A percentile compares a stretch with the other conserved stretches of the same genome.
These are phyloP conservation scores for Macrobrachium rosenbergii DNA, from an alignment of 1,140 invertebrate genomes.

Conservation along the genomic window DNA sequence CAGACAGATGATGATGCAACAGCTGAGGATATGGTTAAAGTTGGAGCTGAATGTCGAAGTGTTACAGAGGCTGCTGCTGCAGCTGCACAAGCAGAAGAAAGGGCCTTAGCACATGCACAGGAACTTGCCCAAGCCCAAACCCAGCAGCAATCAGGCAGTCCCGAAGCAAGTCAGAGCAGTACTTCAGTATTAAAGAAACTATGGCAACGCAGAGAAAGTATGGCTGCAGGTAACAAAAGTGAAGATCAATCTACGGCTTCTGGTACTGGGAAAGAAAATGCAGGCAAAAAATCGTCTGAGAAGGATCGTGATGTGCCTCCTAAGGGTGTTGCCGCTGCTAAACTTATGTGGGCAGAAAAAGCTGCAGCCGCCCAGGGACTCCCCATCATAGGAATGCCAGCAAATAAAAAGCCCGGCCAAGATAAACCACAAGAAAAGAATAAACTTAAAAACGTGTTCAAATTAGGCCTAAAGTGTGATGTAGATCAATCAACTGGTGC, in stretches of 20 bases:
- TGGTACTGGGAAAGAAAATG: conserved; percentile 21
- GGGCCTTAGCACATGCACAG: conserved; percentile 40
- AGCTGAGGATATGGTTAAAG: conserved; percentile 65
- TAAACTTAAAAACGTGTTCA: conserved; percentile 64
- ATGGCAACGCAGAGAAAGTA: conserved; percentile 64
- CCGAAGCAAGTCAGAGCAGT: neutral
- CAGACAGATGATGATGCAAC: conserved; percentile 65
- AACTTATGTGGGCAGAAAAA: conserved; percentile 56
- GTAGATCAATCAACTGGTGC: conserved; percentile 54
- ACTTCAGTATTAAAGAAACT: conserved; percentile 63
- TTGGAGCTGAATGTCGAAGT: conserved; percentile 60
- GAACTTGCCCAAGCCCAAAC: conserved; percentile 13
- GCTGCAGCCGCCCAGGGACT: conserved; percentile 20
- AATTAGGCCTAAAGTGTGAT: conserved; percentile 64
- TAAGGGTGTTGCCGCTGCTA: conserved; percentile 54
- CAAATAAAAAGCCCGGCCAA: conserved; percentile 38
- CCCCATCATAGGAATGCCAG: neutral
- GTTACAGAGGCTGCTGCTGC: conserved; percentile 59
- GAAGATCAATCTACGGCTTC: conserved; percentile 12
- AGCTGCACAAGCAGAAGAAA: conserved; percentile 36
- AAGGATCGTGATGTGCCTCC: conserved; percentile 56
- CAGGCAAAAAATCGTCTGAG: conserved; percentile 25
- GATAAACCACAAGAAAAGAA: conserved; percentile 58
- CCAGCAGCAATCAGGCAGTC: neutral
- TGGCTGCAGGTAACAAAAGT: conserved; percentile 36